Evolutionary conservation across 30 jellyfish, hydroid and myxozoan genomes (phyloP), one percentile per base, ranked within the genome.

Genomic region (Rhopilema esculentum): DNA sequence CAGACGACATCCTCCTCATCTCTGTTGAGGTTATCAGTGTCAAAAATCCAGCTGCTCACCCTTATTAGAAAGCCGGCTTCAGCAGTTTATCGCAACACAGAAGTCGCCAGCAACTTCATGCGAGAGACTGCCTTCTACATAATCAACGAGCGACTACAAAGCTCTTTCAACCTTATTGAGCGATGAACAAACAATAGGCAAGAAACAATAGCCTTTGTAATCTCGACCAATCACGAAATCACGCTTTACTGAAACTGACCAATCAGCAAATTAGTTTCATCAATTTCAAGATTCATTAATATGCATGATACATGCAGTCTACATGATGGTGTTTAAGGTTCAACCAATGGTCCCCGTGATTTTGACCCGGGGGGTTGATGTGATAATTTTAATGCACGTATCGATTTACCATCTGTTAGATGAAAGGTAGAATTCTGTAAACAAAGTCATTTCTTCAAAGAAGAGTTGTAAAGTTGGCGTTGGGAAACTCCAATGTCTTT

Each of bases 51-150:
- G 84, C 48, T 73, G 88, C 31, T 78, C 78, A 1, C 12, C 17
- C n/a, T 20, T 4, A 24, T 2, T 50, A 24, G 26, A n/a, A n/a
- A 57, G 28, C 88, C 69, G 79, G 52, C 27, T 31, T 18, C 76
- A 68, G 89, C 70, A 29, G 22, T n/a, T 23, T 18, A 21, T 73
- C 71, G 22, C 67, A 20, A 48, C 66, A 25, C 40, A 75, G 97
- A 91, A 91, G 97, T 91, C 69, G 95, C 94, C 94, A 15, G 97
- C 97, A 91, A 91, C 97, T 91, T 91, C 97, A 64, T 30, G 66
- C 90, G 82, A 26, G 48, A 18, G 72, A 64, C 68, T 24, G 95
- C 89, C 76, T 49, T 28, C 68, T 88, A 40, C 81, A 77, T 92
- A 67, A 50, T 72, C 89, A 64, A 72, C 87, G 89, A 71, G 84